Base-by-base conservation (phyloP, 2,888 invertebrate species). In the Tinea pellionella region DNA sequence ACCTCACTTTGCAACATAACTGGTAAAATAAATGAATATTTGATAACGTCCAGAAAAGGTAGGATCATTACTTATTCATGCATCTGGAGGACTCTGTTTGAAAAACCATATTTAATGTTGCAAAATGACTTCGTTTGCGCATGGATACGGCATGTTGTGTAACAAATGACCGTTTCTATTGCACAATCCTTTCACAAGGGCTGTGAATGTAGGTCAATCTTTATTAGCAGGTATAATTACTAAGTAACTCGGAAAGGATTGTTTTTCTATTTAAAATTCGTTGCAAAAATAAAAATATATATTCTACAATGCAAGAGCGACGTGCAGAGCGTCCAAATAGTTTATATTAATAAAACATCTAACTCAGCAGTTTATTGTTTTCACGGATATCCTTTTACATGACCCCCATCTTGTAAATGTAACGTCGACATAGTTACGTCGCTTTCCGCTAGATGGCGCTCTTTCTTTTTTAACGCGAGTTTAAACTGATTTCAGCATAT, bases 101-200 rank as follows among this genome's bases (percentile, higher is more conserved):
- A 53, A 53, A 53, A 53, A 53, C 24, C 53, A 53, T 53, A 53
- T 53, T 47, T 24, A 53, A 77, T 78, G 72, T 77, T 77, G 75
- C 76, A 78, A 80, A 84, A 79, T 81, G 67, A 77, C 76, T 77
- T 74, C 72, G 75, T 80, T 80, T 78, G 78, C 80, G 80, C 78
- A 79, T 79, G 84, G 82, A 82, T 85, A 81, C 80, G 74, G 69
- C 72, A 73, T 71, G 81, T 86, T 85, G 86, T 81, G 85, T 85
- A 83, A 86, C 82, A 84, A 84, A 84, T 88, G 83, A 83, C 85
- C 84, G 88, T 86, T 87, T 86, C 82, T 81, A 82, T 88, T 88
- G 82, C 88, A 87, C 87, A 88, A 88, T 88, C 87, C 86, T 88
- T 88, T 88, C 88, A 86, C 88, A 87, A 87, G 87, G 85, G 87